Base-by-base conservation (phyloP, 2,888 invertebrate species). In the Neocrepidodera transversa region DNA sequence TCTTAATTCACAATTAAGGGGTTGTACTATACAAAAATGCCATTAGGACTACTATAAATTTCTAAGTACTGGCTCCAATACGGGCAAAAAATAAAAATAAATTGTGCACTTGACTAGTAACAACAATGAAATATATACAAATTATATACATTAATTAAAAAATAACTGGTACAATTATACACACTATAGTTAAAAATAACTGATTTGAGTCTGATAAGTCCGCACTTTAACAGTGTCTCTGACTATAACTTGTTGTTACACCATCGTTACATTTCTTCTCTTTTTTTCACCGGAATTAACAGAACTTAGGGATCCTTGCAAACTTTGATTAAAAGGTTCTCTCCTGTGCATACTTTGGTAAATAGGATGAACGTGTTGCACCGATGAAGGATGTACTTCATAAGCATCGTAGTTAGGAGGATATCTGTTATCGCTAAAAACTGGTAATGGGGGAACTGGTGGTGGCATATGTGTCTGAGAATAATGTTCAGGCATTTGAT, bases 221-320 rank as follows among this genome's bases (percentile, higher is more conserved):
- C 62, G 64, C 58, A 76, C 63, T 59, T 70, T 70, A 17, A 74
- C 65, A 63, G 69, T 71, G 55, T 74, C 69, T 40, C 72, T 66
- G 45, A 76, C 68, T 1, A 42, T 59, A 67, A 78, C 77, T 71
- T 73, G 76, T 68, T 73, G 79, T 81, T 80, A 85, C 62, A 86
- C 86, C 85, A 85, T 85, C 36, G 86, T 86, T 26, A 86, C 83
- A 71, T 85, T 86, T 43, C 86, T 74, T 65, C 84, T 78, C 71
- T 84, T 84, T 71, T 83, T 82, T 62, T 82, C 82, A 10, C 81
- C 82, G 64, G 82, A 82, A 68, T 83, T 84, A 28, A 85, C 84
- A 1, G 85, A 85, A 63, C 80, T 83, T 71, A 85, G 75, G 1
- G 84, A 84, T 7, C 85, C 84, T 68, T 84, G 84, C 42, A 83